phyloP scores from a whole-genome alignment of 92 coral and sea anemone species.

The Phenganax stokvisi region DNA sequence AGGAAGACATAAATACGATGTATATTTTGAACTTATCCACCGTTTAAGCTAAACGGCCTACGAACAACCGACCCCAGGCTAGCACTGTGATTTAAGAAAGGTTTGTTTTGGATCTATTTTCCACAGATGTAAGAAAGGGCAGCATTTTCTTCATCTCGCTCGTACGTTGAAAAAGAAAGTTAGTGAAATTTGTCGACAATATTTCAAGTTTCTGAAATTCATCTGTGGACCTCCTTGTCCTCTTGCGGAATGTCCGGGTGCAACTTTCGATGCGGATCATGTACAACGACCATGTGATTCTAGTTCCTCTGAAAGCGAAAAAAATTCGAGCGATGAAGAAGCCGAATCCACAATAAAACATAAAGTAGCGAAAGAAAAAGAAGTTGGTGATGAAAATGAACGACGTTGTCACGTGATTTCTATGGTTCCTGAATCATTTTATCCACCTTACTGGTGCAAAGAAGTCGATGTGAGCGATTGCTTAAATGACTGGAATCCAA shows the following conservation, averaged over 20 bases:
- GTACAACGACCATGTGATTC: conserved; percentile 2
- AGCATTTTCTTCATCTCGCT: conserved; percentile 4
- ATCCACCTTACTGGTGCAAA: conserved; percentile 22
- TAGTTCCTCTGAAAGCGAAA: neutral
- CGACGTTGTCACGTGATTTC: conserved; percentile 30
- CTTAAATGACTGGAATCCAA: conserved; percentile 3
- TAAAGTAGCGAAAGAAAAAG: neutral
- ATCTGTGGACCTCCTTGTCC: conserved; percentile 40
- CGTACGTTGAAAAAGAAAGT: conserved; percentile 1
- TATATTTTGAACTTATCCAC: too few relatives aligned
- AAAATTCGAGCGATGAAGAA: neutral
- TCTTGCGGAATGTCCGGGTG: conserved; percentile 23
- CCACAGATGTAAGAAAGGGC: neutral
- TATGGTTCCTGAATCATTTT: conserved; percentile 19
- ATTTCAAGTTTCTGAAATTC: conserved; percentile 42
- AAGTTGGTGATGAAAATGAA: neutral
- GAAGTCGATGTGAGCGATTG: neutral
- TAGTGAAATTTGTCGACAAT: conserved; percentile 32
- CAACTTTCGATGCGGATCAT: conserved; percentile 3
- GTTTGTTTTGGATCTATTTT: too few relatives aligned
- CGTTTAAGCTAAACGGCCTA: too few relatives aligned
- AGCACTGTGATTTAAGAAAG: too few relatives aligned
- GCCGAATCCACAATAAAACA: neutral
- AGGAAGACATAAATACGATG: too few relatives aligned
- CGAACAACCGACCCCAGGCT: too few relatives aligned